Percentiles rank a stretch among this genome's conserved stretches.
Conservation (phyloP, 2,113 vertebrate genomes). For the Protomyctophum bolini region DNA sequence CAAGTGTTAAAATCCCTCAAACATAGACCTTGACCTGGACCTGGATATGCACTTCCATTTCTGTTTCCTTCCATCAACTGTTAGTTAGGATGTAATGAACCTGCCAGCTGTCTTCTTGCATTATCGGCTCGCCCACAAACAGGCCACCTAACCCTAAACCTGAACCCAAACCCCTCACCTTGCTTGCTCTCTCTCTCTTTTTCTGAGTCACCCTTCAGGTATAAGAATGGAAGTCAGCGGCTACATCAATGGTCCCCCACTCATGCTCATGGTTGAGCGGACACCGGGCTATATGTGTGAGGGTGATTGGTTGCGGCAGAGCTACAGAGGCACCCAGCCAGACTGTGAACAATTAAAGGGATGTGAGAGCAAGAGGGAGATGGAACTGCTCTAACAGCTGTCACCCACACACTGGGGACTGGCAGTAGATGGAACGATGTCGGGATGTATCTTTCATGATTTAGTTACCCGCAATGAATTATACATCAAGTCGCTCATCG, state of each 20-base stretch:
- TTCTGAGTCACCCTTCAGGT: slow-evolving; percentile 61
- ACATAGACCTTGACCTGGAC: slow-evolving; percentile 22
- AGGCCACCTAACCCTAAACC: slow-evolving; percentile 11
- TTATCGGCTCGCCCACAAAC: slow-evolving; percentile 58
- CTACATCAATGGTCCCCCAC: slow-evolving; percentile 19
- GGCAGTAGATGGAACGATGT: slow-evolving; percentile 64
- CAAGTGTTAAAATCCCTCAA: background rate
- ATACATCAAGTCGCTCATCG: slow-evolving; percentile 51
- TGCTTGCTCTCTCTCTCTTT: slow-evolving; percentile 13
- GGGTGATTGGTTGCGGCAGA: slow-evolving; percentile 71
- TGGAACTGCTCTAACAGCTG: slow-evolving; percentile 68
- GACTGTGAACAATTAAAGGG: slow-evolving; percentile 69
- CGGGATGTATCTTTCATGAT: slow-evolving; percentile 53
- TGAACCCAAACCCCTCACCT: too few species aligned
- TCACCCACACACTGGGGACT: slow-evolving; percentile 53
- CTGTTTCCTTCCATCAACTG: slow-evolving; percentile 56
- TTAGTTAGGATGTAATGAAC: slow-evolving; percentile 70
- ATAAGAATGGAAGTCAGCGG: background rate
- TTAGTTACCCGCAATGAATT: slow-evolving; percentile 53
- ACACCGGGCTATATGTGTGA: slow-evolving; percentile 31
- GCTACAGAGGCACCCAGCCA: slow-evolving; percentile 49
- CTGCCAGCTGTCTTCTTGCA: slow-evolving; percentile 72
- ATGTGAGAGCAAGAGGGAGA: slow-evolving; percentile 57
- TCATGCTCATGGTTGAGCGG: slow-evolving; percentile 47
- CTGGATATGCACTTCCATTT: slow-evolving; percentile 34